Evolutionary conservation across 2,797 vertebrate genomes (phyloP), one percentile per base, ranked within the genome.

Genomic region (Peromyscus eremicus): DNA sequence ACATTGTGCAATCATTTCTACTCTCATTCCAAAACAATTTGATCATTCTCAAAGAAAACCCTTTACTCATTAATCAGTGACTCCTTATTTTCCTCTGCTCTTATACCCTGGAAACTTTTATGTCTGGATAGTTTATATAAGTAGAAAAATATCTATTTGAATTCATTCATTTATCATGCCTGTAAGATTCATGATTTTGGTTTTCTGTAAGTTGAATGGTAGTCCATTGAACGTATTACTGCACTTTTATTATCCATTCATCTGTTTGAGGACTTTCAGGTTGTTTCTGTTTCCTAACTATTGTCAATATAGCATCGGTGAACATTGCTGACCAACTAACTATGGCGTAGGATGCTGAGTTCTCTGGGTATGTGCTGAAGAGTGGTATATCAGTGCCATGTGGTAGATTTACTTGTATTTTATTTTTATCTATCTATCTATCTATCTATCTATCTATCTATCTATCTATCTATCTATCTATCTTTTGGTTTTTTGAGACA

Each of bases 121-220:
- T 89, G 23, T 92, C 79, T 62, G 23, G 64, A 46, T 79, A 40
- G 77, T 71, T 94, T 62, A 46, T 91, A n/a, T 75, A 80, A 93
- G 85, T 40, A 60, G 14, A 55, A 91, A 0, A 77, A 16, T 57
- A 27, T 34, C 40, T 81, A 23, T 43, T 66, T 89, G 83, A 11
- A 17, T 94, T 92, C n/a, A 71, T 81, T 89, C 4, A 86, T 6
- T 80, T 84, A 57, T 19, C 3, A 71, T 80, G 60, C 60, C 77
- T 80, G 73, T 66, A 94, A 82, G 16, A 34, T 57, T 92, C 60
- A 85, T 85, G 43, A 43, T 49, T 66, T 68, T 17, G 34, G 13
- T 66, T 32, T 66, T 66, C 27, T 84, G 2, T 32, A 29, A 64
- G 57, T 16, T 29, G 81, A 27, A 40, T 40, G 62, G 13, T 32